phyloP scores from a whole-genome alignment of 2,888 invertebrate species.

The Strigamia crassipes region DNA sequence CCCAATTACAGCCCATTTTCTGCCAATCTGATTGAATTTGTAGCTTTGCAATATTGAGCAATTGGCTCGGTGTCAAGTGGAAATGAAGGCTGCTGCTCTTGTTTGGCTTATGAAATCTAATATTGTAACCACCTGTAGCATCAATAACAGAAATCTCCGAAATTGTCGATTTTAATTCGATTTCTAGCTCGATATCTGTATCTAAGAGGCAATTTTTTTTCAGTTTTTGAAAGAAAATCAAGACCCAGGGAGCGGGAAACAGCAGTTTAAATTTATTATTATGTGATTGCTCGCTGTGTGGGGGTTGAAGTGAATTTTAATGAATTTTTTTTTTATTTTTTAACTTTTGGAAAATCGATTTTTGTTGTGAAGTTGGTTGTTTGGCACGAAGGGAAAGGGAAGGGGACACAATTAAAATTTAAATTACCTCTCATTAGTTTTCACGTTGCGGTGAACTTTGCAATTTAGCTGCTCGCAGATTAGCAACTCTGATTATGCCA shows the following conservation, averaged over 20 bases:
- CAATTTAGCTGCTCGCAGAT: conserved; percentile 42
- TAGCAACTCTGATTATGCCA: conserved; percentile 40
- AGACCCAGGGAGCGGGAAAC: not conserved
- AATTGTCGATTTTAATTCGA: not conserved
- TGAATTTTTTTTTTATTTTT: not conserved
- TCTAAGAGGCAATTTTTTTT: not conserved
- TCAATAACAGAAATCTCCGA: not conserved
- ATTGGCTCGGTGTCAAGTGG: not conserved
- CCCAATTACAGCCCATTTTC: not conserved
- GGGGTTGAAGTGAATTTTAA: not conserved
- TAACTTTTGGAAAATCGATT: not conserved
- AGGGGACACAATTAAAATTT: conserved; percentile 38
- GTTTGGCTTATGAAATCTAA: not conserved
- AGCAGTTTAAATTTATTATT: conserved; percentile 13
- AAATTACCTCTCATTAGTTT: conserved; percentile 42
- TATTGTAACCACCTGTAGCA: not conserved
- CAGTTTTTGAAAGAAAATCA: not conserved
- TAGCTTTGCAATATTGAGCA: not conserved
- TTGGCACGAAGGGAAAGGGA: conserved; percentile 19
- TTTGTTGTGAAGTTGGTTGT: conserved; percentile 35
- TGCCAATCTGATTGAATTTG: not conserved
- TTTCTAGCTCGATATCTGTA: not conserved
- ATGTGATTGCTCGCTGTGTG: too few relatives aligned
- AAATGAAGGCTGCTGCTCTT: not conserved
- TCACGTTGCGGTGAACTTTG: conserved; percentile 42